phyloP scores from a whole-genome alignment of 2,888 invertebrate species.

The Lordiphosa andalusiaca region DNA sequence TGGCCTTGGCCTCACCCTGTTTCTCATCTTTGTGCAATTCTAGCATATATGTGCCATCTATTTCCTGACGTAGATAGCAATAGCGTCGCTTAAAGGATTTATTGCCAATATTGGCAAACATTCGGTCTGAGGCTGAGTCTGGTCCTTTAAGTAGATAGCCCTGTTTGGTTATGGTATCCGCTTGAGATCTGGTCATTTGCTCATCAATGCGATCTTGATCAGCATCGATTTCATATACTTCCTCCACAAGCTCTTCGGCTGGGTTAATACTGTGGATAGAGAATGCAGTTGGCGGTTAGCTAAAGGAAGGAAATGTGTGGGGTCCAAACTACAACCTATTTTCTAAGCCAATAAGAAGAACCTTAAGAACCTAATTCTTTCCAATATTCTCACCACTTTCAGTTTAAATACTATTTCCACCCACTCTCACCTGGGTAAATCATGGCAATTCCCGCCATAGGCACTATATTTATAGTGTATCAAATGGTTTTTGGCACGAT shows the following conservation, averaged over 20 bases:
- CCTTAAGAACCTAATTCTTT: no score
- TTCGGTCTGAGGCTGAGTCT: slow-evolving; percentile 92
- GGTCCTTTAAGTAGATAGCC: slow-evolving; percentile 95
- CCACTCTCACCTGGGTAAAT: slow-evolving; percentile 87
- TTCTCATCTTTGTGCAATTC: slow-evolving; percentile 96
- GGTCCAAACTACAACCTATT: no score
- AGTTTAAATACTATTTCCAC: no score
- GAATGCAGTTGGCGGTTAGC: not conserved
- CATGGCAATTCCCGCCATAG: slow-evolving; percentile 92
- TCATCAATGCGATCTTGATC: slow-evolving; percentile 91
- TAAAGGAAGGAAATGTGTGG: no score
- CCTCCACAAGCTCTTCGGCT: slow-evolving; percentile 86
- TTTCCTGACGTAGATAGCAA: slow-evolving; percentile 93
- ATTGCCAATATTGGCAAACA: slow-evolving; percentile 94
- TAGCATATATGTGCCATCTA: slow-evolving; percentile 94
- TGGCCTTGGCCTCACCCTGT: slow-evolving; percentile 93
- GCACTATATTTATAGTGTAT: slow-evolving; percentile 94
- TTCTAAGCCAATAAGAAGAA: no score
- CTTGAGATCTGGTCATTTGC: slow-evolving; percentile 83
- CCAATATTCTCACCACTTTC: no score
- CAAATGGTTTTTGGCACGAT: slow-evolving; percentile 93
- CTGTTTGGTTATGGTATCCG: slow-evolving; percentile 91
- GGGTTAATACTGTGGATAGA: slow-evolving; percentile 78
- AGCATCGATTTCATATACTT: slow-evolving; percentile 94
- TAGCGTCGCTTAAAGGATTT: slow-evolving; percentile 95